phyloP scores from a whole-genome alignment of 2,113 vertebrate species.

The Camarhynchus parvulus region DNA sequence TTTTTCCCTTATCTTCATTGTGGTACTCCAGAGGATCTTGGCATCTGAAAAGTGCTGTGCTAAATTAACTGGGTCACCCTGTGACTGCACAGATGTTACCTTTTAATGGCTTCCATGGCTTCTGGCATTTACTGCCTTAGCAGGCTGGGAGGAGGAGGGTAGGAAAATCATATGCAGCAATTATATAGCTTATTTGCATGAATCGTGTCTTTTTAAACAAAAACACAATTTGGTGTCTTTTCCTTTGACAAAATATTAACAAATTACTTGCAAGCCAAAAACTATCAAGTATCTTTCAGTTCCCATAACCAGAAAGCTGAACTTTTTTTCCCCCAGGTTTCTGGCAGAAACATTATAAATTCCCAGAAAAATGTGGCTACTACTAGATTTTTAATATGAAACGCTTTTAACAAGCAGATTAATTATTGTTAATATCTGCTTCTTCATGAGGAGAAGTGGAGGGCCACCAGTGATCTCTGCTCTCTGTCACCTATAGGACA shows the following conservation, averaged over 20 bases:
- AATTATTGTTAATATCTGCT: background rate
- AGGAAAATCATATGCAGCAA: background rate
- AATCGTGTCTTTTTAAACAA: background rate
- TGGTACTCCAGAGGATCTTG: background rate
- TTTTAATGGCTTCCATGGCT: background rate
- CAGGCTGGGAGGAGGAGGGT: background rate
- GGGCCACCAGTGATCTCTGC: background rate
- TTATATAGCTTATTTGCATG: background rate
- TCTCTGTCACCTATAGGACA: no score
- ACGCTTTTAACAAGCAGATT: background rate
- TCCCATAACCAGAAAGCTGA: background rate
- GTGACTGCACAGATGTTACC: background rate
- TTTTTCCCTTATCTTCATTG: background rate
- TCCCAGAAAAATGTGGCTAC: background rate
- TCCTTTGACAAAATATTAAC: background rate
- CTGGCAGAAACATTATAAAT: background rate
- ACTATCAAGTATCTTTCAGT: background rate
- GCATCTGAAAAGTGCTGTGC: background rate
- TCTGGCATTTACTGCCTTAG: background rate
- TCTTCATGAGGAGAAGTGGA: background rate
- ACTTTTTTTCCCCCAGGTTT: background rate
- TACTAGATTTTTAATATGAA: background rate
- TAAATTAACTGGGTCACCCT: background rate
- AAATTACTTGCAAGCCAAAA: background rate
- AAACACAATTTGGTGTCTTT: background rate